Percentiles rank a stretch among this genome's conserved stretches.
Conservation (phyloP, 2,888 invertebrate species). For the Tipula confusa region DNA sequence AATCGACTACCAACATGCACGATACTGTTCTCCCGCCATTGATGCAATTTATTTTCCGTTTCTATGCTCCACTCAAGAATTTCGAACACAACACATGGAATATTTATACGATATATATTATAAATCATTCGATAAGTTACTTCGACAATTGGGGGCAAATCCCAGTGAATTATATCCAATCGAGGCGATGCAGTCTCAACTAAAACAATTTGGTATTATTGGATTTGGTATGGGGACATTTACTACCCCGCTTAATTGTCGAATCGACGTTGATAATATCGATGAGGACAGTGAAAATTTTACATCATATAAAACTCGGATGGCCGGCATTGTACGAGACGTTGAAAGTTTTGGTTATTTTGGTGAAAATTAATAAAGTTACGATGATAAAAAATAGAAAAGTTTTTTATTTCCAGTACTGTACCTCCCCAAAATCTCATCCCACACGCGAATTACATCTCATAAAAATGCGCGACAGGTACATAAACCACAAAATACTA, state of each 20-base stretch:
- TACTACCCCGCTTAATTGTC: background rate
- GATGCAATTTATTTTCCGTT: background rate
- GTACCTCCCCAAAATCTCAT: too few relatives aligned
- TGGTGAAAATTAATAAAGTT: background rate
- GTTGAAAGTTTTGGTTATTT: background rate
- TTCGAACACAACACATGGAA: background rate
- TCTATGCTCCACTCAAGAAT: background rate
- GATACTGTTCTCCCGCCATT: background rate
- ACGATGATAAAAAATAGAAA: too few relatives aligned
- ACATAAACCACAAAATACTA: background rate
- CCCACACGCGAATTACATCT: too few relatives aligned
- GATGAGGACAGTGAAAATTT: background rate
- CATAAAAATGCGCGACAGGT: background rate
- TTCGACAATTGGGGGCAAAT: background rate
- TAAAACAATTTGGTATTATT: conserved; percentile 12
- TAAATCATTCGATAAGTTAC: background rate
- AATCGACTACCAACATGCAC: background rate
- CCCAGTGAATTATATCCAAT: background rate
- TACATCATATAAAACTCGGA: background rate
- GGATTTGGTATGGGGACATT: conserved; percentile 4
- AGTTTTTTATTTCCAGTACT: background rate
- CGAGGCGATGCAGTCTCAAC: background rate
- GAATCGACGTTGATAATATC: background rate
- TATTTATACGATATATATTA: background rate
- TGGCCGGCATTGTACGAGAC: background rate